Percentiles rank a stretch among this genome's conserved stretches.
Evolutionary conservation across 2,888 invertebrate species (phyloP).

Genomic region (Torymus auratus): DNA sequence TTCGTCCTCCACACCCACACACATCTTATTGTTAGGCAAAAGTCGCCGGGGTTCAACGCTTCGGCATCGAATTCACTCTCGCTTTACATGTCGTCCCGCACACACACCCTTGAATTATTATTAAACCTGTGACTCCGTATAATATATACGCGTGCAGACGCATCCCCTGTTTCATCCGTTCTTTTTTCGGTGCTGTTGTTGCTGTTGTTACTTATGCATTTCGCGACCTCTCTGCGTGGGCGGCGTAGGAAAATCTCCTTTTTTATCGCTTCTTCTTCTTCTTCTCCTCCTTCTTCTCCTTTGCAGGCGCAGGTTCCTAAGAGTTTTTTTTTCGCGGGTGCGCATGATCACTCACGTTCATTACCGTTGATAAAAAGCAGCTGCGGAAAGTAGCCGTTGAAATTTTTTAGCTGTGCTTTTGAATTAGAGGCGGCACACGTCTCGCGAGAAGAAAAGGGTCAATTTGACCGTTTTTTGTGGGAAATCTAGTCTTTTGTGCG

Average conservation of each 20-base stretch:
- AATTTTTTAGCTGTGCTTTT: constrained; percentile 32
- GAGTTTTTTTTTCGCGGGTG: background rate
- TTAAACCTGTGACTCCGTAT: constrained; percentile 44
- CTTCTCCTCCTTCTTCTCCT: background rate
- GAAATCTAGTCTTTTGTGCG: no score
- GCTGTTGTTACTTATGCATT: background rate
- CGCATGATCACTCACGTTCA: constrained; percentile 22
- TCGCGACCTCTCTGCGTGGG: constrained; percentile 8
- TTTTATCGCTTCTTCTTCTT: background rate
- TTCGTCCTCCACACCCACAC: no score
- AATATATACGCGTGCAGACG: no score
- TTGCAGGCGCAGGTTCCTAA: background rate
- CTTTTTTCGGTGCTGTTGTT: constrained; percentile 2
- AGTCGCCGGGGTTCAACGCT: constrained; percentile 55
- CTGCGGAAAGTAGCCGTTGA: background rate
- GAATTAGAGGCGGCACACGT: constrained; percentile 34
- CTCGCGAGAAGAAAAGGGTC: background rate
- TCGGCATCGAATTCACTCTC: constrained; percentile 7
- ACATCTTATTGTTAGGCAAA: constrained; percentile 57
- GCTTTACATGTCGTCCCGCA: constrained; percentile 34
- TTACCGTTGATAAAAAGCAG: constrained; percentile 41
- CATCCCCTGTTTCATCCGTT: background rate
- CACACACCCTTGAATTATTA: constrained; percentile 59
- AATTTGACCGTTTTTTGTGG: constrained; percentile 1
- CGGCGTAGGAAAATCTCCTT: background rate